Percentiles rank a stretch among this genome's conserved stretches.
Evolutionary conservation across 2,113 vertebrate species (phyloP).

Genomic region (Haliaeetus leucogaster): DNA sequence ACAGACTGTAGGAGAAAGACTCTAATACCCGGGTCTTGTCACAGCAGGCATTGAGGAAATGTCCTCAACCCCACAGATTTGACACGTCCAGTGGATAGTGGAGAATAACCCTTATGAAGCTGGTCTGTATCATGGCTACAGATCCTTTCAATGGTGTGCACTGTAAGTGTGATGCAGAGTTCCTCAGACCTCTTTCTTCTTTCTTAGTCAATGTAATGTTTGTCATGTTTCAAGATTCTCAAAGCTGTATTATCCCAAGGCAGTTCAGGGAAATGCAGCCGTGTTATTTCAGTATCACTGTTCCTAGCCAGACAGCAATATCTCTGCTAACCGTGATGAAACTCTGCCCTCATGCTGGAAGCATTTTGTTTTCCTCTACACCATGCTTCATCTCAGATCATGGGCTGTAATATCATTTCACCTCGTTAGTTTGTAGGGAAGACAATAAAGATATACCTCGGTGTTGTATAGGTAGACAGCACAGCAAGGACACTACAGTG

Average conservation of each 20-base stretch:
- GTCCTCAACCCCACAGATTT: background rate
- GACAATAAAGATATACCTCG: background rate
- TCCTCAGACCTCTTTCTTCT: background rate
- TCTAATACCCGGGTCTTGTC: background rate
- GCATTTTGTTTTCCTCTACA: background rate
- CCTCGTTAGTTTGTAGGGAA: background rate
- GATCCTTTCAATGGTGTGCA: background rate
- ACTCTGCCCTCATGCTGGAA: background rate
- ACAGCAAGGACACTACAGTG: background rate
- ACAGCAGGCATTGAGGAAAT: background rate
- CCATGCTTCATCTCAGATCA: background rate
- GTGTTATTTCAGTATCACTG: background rate
- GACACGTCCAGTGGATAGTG: accelerated
- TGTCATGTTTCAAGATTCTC: background rate
- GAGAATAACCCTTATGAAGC: background rate
- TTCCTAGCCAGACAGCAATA: background rate
- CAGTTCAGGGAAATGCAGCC: background rate
- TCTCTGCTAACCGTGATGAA: background rate
- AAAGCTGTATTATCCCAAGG: background rate
- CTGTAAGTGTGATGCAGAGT: background rate
- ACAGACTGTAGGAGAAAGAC: background rate
- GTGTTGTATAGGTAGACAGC: background rate
- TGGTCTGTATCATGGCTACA: background rate
- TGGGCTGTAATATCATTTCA: background rate
- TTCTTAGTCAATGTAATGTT: background rate